Evolutionary conservation across 2,113 vertebrate genomes (phyloP), one percentile per base, ranked within the genome.

Genomic region (Edolisoma coerulescens): DNA sequence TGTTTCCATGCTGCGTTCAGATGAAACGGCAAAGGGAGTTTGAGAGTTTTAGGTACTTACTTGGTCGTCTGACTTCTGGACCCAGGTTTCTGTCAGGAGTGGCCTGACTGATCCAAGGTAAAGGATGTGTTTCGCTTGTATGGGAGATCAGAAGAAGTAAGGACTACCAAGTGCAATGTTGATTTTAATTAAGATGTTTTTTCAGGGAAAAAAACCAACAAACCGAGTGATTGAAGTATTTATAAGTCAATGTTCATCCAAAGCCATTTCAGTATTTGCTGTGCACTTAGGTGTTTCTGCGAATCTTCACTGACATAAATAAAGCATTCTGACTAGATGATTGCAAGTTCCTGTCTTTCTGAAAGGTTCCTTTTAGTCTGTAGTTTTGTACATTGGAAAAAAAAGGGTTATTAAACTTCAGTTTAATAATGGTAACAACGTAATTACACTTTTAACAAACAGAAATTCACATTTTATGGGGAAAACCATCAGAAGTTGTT

Each of bases 1-100:
- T 1, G 0, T 54, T 71, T 2, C 3, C 2, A 0, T 16, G n/a
- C 50, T 49, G n/a, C 10, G 4, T 16, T 70, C 70, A 23, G 15
- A 26, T 78, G 52, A 28, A 16, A 0, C 41, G 22, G 56, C 42
- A 39, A 45, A 33, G 37, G 9, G 11, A 56, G 10, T 45, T 37
- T 4, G 19, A 32, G 26, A 60, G 10, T 49, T 87, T 27, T 16
- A 7, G 42, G 24, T 44, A 19, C 24, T 57, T 74, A 0, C 26
- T 49, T 53, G 57, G 9, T 80, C 1, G 30, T 57, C 20, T 21
- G 24, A 18, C 17, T 77, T 91, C 35, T 18, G 19, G 39, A 47
- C 3, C 3, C 35, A 10, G 3, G 14, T 22, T 45, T 73, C 44
- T 57, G 26, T 30, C 33, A 11, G 44, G 20, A 45, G 7, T 3